Evolutionary conservation across 2,888 invertebrate genomes (phyloP), one percentile per base, ranked within the genome.

Genomic region (Andrena bicolor): DNA sequence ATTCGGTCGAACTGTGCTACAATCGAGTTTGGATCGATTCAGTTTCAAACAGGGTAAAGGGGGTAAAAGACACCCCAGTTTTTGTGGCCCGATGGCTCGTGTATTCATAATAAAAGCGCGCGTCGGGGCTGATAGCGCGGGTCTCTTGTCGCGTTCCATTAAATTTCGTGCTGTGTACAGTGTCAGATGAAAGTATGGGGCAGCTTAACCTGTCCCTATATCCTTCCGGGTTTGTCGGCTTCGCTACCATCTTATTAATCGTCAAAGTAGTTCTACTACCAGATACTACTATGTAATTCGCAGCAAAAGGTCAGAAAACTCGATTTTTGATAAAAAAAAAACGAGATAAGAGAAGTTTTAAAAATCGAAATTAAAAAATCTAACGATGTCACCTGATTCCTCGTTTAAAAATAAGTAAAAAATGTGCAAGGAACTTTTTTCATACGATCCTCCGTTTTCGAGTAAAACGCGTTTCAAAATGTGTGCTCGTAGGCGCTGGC

Each of bases 21-120:
- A 23, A 53, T 53, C 53, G 30, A 51, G 30, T 53, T 68, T 30
- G 6, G 7, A 20, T 68, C 23, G 53, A 68, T 23, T 53, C 53
- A 0, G 28, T 68, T 32, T 35, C 23, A 68, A 20, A 53, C 51
- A 20, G 20, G 49, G 32, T 23, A 32, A 23, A 32, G 13, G 51
- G 49, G 20, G 49, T 30, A n/a, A 13, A 30, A 35, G 32, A 13
- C 8, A 56, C 10, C 56, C 23, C 7, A 23, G 30, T 35, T 56
- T 32, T 68, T 32, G 30, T 8, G 53, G 32, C 8, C 32, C 7
- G 28, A 8, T n/a, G 68, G n/a, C 35, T 69, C 26, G 26, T 23
- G 51, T 60, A 51, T 51, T 56, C 23, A 13, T 26, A 41, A 32
- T 32, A 68, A 53, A 23, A 32, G 32, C 35, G 13, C 32, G 32